Evolutionary conservation across 2,113 vertebrate species (phyloP).

Genomic region (Notiomystis cincta): DNA sequence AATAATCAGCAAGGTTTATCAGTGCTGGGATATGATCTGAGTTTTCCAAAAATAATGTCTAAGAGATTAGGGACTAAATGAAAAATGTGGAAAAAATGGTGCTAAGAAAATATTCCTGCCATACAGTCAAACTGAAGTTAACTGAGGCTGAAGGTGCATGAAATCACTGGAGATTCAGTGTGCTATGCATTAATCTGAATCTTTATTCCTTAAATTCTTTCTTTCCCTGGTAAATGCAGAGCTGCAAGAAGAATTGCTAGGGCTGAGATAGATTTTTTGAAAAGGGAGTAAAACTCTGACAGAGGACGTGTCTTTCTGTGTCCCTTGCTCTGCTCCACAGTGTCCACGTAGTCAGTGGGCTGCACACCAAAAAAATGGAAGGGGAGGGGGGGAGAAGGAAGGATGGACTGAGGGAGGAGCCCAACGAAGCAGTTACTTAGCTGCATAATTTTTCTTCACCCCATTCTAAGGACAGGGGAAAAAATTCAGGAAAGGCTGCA

Average conservation of each 20-base stretch:
- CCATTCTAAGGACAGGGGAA: conserved; percentile 4
- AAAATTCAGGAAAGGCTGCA: not conserved
- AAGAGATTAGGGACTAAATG: not conserved
- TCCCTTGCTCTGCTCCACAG: not conserved
- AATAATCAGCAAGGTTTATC: not conserved
- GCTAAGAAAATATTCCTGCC: not conserved
- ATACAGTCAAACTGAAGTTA: not conserved
- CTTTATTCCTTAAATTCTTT: not conserved
- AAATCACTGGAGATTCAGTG: not conserved
- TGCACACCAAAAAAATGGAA: not conserved
- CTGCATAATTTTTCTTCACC: not conserved
- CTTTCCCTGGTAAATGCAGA: not conserved
- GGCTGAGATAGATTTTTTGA: not conserved
- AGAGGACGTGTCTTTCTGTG: not conserved
- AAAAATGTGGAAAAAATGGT: not conserved
- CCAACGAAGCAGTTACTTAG: not conserved
- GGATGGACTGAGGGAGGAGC: conserved; percentile 11
- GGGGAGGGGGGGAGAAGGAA: not conserved
- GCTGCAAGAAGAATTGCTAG: not conserved
- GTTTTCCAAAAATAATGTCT: not conserved
- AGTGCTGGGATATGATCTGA: not conserved
- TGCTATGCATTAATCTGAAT: not conserved
- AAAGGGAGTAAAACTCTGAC: not conserved
- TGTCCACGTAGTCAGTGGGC: conserved; percentile 10
- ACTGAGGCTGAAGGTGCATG: not conserved